Conservation (phyloP, 2,888 invertebrate species). For the Chloromyia formosa region DNA sequence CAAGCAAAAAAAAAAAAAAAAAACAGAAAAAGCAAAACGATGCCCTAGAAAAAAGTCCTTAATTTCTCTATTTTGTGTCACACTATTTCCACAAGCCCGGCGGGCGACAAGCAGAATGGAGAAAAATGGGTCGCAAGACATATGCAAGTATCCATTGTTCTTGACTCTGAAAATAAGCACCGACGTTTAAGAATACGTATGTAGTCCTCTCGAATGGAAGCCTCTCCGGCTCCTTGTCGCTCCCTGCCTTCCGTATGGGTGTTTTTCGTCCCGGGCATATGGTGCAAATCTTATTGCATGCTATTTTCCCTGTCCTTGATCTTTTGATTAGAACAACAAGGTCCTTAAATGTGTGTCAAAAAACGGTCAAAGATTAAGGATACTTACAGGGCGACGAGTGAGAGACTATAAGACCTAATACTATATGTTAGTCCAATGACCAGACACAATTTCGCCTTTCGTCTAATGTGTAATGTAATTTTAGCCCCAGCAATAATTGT, state of each 20-base stretch:
- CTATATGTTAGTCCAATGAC: background rate
- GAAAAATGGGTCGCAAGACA: background rate
- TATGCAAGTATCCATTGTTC: background rate
- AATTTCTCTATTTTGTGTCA: constrained; percentile 1
- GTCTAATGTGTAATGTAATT: constrained; percentile 13
- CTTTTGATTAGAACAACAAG: constrained; percentile 34
- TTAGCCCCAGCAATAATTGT: constrained; percentile 10
- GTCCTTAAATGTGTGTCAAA: constrained; percentile 9
- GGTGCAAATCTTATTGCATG: constrained; percentile 36
- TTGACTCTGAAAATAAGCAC: background rate
- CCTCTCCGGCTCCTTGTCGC: background rate
- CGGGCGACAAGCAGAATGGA: background rate
- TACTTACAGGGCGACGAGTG: background rate
- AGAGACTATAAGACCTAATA: background rate
- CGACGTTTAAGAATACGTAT: constrained; percentile 9
- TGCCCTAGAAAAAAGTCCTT: background rate
- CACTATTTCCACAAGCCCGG: background rate
- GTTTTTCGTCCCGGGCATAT: background rate
- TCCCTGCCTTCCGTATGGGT: background rate
- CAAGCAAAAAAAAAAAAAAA: too few relatives aligned
- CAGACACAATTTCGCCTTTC: background rate
- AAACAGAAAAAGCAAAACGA: too few relatives aligned
- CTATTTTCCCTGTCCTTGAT: constrained; percentile 34
- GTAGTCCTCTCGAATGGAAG: background rate
- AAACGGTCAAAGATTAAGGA: background rate